Base-by-base conservation (phyloP, 1,140 invertebrate species). In the Diabrotica virgifera region DNA sequence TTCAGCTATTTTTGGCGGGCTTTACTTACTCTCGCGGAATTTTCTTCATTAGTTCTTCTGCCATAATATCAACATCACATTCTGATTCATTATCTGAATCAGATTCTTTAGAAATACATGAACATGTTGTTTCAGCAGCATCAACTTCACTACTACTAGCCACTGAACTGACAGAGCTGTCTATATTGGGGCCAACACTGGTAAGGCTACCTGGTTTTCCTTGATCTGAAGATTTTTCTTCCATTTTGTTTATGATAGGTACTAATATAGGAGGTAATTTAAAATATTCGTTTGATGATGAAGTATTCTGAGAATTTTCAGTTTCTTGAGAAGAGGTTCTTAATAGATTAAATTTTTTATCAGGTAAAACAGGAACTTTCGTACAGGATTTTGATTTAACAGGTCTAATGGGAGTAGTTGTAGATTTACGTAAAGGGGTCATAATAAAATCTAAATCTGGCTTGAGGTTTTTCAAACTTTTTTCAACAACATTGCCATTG, bases 201-300 rank as follows among this genome's bases (percentile, higher is more conserved):
- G 87, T 88, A 36, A 84, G 76, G 40, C 40, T 36, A 53, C 57
- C 50, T 14, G 65, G 54, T 57, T 61, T 57, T 36, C 13, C 46
- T 12, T 40, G 51, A 13, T 63, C 46, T 14, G 69, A 59, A 52
- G 54, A 55, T 58, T 71, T 66, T 59, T 75, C 69, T 69, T 78
- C 68, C 62, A 70, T 62, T 74, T 77, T 71, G 59, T 69, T 70
- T 63, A 77, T 76, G 63, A 89, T 87, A 14, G 88, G 87, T 13
- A 86, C 78, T 66, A 91, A 79, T 75, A 90, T 90, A 11, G 87
- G 89, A 38, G 90, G 89, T 38, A 90, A 76, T 73, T 85, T 80
- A 60, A 83, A 78, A 52, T 83, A 78, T 67, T 86, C 85, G 5
- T 80, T 81, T 65, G 75, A 75, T 2, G 74, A 76, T 24, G 67